Evolutionary conservation across 2,113 vertebrate species (phyloP), one percentile per base, ranked within the genome.

Genomic region (Triplophysa tibetana): DNA sequence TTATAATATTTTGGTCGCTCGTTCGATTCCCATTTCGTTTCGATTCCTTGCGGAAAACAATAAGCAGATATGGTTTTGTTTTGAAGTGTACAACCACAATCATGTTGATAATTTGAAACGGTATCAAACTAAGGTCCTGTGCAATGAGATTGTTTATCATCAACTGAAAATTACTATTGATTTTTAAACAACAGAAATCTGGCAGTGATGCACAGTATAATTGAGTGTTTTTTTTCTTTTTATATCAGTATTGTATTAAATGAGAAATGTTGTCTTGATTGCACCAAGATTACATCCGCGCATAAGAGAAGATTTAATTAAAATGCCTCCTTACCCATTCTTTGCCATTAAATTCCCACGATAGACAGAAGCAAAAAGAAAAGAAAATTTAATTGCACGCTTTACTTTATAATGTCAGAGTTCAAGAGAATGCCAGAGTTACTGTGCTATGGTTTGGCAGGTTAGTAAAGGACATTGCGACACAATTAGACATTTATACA

Each of bases 61-160:
- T 61, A 66, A 52, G 65, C 33, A 52, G 38, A 73, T 41, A 41
- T 2, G 1, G 58, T 54, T 41, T 61, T 76, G 64, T 66, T 70
- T 13, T 67, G 77, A 83, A 77, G n/a, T 80, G 70, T 61, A 80
- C 38, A 80, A 84, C 79, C 77, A 43, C 81, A 84, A 84, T 80
- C 62, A 68, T 81, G 64, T 29, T 79, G 3, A 70, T 33, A 45
- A 80, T 83, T 56, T 80, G 73, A 83, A 77, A 80, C 5, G 61
- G 67, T 67, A 58, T 17, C 33, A 56, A 45, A 80, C 63, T 62
- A 75, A 5, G 16, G 66, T 24, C 72, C 41, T 75, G 26, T 8
- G 65, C 62, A 26, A 33, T 56, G 67, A 75, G 67, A 74, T 68
- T 74, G 43, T 50, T 65, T 29, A 17, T 69, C 74, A 73, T 56